A percentile compares a stretch with the other conserved stretches of the same genome.
These are phyloP conservation scores for Pseudococcus jackbeardsleyi DNA, from an alignment of 2,888 invertebrate species.

Conservation along the genomic window DNA sequence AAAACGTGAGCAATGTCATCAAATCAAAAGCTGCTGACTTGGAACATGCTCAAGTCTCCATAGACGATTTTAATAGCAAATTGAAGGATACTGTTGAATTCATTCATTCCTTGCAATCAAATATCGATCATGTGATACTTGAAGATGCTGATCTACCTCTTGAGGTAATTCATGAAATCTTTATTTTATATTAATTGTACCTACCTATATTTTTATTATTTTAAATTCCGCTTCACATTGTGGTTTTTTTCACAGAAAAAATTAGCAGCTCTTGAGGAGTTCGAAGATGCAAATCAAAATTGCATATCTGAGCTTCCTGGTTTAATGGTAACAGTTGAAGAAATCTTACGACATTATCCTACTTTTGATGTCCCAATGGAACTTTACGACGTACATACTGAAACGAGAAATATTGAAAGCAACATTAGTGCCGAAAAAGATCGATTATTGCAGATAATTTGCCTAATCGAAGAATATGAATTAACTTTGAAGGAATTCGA, in stretches of 20 bases:
- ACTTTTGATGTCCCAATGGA: slow-evolving; percentile 53
- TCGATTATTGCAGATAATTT: slow-evolving; percentile 80
- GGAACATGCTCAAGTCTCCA: neutral
- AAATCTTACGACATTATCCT: slow-evolving; percentile 38
- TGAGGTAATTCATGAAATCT: slow-evolving; percentile 4
- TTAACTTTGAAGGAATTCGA: slow-evolving; percentile 89
- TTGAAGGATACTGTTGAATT: neutral
- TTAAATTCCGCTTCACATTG: neutral
- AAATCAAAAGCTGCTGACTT: neutral
- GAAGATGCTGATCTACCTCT: slow-evolving; percentile 23
- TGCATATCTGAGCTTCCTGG: neutral
- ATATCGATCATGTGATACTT: neutral
- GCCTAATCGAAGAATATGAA: slow-evolving; percentile 87
- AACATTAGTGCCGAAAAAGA: slow-evolving; percentile 81
- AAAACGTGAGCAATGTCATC: slow-evolving; percentile 13
- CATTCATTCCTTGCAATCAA: neutral
- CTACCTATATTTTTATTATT: neutral
- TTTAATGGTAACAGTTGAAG: slow-evolving; percentile 47
- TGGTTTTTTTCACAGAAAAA: slow-evolving; percentile 21
- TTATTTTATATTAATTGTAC: too few species aligned
- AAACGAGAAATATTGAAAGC: slow-evolving; percentile 73
- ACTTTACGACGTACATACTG: slow-evolving; percentile 67
- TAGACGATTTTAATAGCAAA: slow-evolving; percentile 25
- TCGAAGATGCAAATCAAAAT: slow-evolving; percentile 47
- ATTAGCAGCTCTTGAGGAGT: slow-evolving; percentile 36